Evolutionary conservation across 2,888 invertebrate genomes (phyloP).

Genomic region (Drosophila kuntzei): DNA sequence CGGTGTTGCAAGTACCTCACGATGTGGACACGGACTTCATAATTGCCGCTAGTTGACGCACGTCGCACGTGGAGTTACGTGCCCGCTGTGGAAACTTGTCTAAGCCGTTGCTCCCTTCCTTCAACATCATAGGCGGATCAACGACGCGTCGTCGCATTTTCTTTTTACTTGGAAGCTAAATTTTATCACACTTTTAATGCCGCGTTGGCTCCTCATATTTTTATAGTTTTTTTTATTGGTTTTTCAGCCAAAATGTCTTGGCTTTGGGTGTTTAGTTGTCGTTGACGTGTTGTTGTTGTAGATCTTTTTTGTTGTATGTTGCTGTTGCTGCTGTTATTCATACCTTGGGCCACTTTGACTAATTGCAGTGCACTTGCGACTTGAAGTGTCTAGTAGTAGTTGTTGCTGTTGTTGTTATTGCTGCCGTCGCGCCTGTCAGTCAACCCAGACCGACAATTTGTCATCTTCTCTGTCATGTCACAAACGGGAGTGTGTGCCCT

Average conservation of each 20-base stretch:
- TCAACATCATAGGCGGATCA: slow-evolving; percentile 37
- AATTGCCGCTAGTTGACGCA: slow-evolving; percentile 79
- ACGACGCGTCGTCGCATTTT: slow-evolving; percentile 18
- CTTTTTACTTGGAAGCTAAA: slow-evolving; percentile 54
- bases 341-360: slow-evolving; percentile 71
- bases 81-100: slow-evolving; percentile 41
- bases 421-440: slow-evolving; percentile 64
- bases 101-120: not conserved
- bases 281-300: slow-evolving; percentile 21
- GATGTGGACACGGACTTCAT: slow-evolving; percentile 68
- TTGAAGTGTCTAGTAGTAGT: slow-evolving; percentile 62
- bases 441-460: slow-evolving; percentile 74
- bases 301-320: slow-evolving; percentile 23
- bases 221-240: slow-evolving; percentile 60
- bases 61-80: slow-evolving; percentile 76
- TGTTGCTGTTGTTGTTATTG: slow-evolving; percentile 62
- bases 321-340: slow-evolving; percentile 30
- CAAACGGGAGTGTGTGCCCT: slow-evolving; percentile 50
- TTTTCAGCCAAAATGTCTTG: slow-evolving; percentile 62
- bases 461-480: slow-evolving; percentile 78
- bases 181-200: slow-evolving; percentile 79
- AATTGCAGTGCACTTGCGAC: slow-evolving; percentile 78
- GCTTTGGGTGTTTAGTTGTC: slow-evolving; percentile 12
- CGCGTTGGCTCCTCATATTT: slow-evolving; percentile 73
- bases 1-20: slow-evolving; percentile 53